A percentile compares a stretch with the other conserved stretches of the same genome.
These are phyloP conservation scores for Cacoxenus indagator DNA, from an alignment of 2,888 invertebrate genomes.

Conservation along the genomic window DNA sequence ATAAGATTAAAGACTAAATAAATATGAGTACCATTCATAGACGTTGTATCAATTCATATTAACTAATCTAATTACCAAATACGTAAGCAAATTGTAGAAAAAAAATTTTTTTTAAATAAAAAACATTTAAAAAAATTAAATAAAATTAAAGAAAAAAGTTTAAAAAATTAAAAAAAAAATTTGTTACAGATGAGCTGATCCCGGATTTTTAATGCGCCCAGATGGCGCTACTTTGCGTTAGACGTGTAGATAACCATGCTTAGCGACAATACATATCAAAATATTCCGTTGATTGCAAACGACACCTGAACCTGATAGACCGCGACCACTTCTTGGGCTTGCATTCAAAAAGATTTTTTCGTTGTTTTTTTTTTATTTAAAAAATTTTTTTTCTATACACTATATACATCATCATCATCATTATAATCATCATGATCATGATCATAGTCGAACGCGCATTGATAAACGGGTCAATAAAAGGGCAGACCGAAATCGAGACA, in stretches of 20 bases:
- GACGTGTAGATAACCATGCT: neutral
- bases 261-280: neutral
- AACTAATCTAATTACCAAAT: neutral
- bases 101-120: too few species aligned
- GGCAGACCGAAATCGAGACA: neutral
- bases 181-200: too few species aligned
- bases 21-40: neutral
- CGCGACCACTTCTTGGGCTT: neutral
- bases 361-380: too few species aligned
- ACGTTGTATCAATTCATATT: neutral
- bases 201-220: neutral
- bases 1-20: conserved; percentile 27
- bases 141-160: conserved; percentile 1
- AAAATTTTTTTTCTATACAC: too few species aligned
- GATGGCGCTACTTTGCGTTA: neutral
- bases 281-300: neutral
- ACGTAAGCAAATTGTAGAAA: conserved; percentile 12
- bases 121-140: neutral
- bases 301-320: conserved; percentile 1
- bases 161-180: neutral
- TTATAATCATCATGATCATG: too few species aligned
- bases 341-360: too few species aligned
- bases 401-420: too few species aligned
- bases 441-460: neutral
- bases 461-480: conserved; percentile 2